phyloP scores from a whole-genome alignment of 2,113 vertebrate species.

The Entosphenus tridentatus region DNA sequence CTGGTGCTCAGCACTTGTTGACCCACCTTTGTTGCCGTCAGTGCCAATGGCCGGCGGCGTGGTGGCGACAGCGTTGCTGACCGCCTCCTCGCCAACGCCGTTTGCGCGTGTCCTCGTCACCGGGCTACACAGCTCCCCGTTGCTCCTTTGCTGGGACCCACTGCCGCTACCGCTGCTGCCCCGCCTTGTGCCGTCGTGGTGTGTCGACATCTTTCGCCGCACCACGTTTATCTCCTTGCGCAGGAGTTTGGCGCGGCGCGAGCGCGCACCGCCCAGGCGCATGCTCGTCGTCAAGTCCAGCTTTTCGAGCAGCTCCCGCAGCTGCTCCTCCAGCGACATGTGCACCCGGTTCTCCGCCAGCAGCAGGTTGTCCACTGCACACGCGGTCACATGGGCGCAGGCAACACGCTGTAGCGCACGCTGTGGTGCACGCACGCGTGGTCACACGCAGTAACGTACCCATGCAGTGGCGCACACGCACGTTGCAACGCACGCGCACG shows the following conservation, averaged over 20 bases:
- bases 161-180: constrained; percentile 11
- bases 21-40: too few relatives aligned
- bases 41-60: too few relatives aligned
- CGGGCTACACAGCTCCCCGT: neutral
- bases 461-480: neutral
- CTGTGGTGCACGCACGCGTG: neutral
- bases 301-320: constrained; percentile 49
- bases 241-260: constrained; percentile 72
- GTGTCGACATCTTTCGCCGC: constrained; percentile 67
- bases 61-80: too few relatives aligned
- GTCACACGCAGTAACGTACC: neutral
- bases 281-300: constrained; percentile 57
- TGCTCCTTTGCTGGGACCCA: neutral
- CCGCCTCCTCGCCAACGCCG: too few relatives aligned
- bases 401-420: neutral
- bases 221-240: constrained; percentile 78
- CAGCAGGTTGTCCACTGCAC: constrained; percentile 28
- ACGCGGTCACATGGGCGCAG: neutral
- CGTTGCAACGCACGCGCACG: neutral
- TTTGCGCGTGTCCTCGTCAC: too few relatives aligned
- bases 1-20: too few relatives aligned
- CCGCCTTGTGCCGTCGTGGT: constrained; percentile 39
- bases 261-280: constrained; percentile 73
- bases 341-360: constrained; percentile 55
- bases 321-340: constrained; percentile 68